Evolutionary conservation across 2,797 vertebrate species (phyloP).

Genomic region (Aphelocoma californica): DNA sequence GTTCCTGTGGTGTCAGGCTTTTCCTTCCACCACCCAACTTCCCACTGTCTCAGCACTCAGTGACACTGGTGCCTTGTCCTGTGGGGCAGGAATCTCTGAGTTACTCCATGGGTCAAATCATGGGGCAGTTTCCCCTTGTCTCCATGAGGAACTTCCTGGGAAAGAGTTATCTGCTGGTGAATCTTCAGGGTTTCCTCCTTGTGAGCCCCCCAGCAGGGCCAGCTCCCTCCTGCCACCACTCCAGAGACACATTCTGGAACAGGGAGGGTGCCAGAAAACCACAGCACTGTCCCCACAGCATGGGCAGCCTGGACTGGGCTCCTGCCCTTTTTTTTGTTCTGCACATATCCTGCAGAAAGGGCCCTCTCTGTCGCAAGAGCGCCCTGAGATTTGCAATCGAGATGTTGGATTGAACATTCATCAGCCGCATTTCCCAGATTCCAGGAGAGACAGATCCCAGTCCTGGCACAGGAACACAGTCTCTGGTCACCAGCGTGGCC

Average conservation of each 20-base stretch:
- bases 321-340: not conserved
- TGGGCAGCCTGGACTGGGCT: not conserved
- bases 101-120: not conserved
- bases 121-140: not conserved
- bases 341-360: not conserved
- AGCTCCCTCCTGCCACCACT: not conserved
- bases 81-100: not conserved
- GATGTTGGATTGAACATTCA: constrained; percentile 43
- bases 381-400: not conserved
- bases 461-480: constrained; percentile 35
- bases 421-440: constrained; percentile 48
- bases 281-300: not conserved
- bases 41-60: not conserved
- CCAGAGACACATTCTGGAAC: not conserved
- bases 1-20: not conserved
- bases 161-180: not conserved
- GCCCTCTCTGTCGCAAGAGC: not conserved
- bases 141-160: not conserved
- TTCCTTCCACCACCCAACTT: not conserved
- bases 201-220: accelerated
- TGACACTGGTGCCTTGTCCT: not conserved
- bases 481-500: constrained; percentile 37
- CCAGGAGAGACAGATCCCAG: constrained; percentile 48
- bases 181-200: not conserved
- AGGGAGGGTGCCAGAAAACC: not conserved